Evolutionary conservation across 2,113 vertebrate species (phyloP).

Genomic region (Entomyzon cyanotis): DNA sequence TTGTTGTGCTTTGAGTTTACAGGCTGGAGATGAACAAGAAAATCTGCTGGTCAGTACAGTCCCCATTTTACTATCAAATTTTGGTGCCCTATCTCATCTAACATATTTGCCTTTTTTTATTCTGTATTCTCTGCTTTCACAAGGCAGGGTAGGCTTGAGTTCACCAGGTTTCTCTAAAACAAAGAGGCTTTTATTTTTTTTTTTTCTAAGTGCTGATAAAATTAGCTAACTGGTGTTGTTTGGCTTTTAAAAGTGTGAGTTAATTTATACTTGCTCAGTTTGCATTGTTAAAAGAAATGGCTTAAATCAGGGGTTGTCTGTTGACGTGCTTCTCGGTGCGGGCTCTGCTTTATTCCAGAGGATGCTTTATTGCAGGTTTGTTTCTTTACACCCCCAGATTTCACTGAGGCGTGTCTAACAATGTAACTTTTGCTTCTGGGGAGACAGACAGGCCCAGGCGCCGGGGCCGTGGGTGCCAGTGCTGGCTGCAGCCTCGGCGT

Average conservation of each 20-base stretch:
- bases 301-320: constrained; percentile 65
- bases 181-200: background rate
- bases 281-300: constrained; percentile 50
- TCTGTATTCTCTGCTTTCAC: background rate
- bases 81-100: background rate
- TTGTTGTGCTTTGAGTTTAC: background rate
- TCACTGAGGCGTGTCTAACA: constrained; percentile 58
- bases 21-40: background rate
- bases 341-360: constrained; percentile 33
- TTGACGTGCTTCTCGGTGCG: constrained; percentile 24
- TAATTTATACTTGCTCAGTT: constrained; percentile 57
- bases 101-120: background rate
- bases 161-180: constrained; percentile 11
- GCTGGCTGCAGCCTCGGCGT: background rate
- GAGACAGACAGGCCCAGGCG: constrained; percentile 4
- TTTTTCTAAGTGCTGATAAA: constrained; percentile 6
- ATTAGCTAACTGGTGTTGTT: constrained; percentile 45
- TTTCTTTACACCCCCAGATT: constrained; percentile 58
- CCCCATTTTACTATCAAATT: background rate
- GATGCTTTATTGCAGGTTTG: constrained; percentile 61
- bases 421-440: constrained; percentile 12
- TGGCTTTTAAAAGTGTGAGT: constrained; percentile 44
- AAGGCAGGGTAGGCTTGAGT: background rate
- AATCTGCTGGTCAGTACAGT: background rate
- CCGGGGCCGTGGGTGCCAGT: background rate